phyloP scores from a whole-genome alignment of 2,797 vertebrate species.

The Chrysocyon brachyurus region DNA sequence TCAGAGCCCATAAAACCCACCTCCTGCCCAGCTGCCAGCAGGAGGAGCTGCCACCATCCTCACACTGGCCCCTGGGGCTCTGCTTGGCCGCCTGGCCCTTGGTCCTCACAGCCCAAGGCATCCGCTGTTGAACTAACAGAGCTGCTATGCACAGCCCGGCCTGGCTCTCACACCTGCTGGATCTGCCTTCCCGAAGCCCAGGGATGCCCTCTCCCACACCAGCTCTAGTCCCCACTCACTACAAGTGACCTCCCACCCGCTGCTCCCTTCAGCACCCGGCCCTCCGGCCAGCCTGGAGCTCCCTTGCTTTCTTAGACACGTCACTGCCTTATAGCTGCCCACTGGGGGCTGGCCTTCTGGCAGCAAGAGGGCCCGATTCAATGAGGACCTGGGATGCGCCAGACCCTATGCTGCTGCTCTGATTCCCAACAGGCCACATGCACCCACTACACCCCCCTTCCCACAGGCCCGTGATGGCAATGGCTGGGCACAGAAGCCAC shows the following conservation, averaged over 20 bases:
- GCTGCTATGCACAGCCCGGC: fast-evolving
- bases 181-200: background rate
- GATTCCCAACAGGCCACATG: fast-evolving
- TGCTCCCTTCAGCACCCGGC: background rate
- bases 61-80: background rate
- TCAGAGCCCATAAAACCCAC: background rate
- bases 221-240: fast-evolving
- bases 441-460: fast-evolving
- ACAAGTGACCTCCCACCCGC: background rate
- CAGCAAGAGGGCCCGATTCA: background rate
- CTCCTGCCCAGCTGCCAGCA: background rate
- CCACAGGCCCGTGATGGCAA: fast-evolving
- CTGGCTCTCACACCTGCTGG: background rate
- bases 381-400: background rate
- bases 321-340: background rate
- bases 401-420: fast-evolving
- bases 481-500: background rate
- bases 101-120: fast-evolving
- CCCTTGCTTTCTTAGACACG: background rate
- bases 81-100: background rate
- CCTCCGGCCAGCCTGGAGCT: background rate
- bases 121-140: too few species aligned
- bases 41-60: background rate
- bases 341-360: background rate
- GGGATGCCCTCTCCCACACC: too few species aligned